A percentile compares a stretch with the other conserved stretches of the same genome.
These are phyloP conservation scores for Trichogramma evanescens DNA, from an alignment of 2,888 invertebrate species.

Conservation along the genomic window DNA sequence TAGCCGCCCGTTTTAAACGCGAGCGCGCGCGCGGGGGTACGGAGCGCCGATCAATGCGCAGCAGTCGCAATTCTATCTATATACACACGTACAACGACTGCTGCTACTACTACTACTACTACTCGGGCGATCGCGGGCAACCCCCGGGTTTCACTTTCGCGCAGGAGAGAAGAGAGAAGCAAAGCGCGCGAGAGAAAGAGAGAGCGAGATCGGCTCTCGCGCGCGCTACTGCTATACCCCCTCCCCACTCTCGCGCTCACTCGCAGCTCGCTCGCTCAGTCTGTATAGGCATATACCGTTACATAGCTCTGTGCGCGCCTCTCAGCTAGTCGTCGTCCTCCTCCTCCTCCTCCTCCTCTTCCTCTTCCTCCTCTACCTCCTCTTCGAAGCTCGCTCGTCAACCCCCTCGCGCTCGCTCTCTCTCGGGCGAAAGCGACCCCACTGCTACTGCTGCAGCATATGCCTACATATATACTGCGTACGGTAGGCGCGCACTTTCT, in stretches of 20 bases:
- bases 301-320: neutral
- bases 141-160: slow-evolving; percentile 29
- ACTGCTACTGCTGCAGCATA: too few species aligned
- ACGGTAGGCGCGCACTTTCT: too few species aligned
- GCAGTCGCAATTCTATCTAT: neutral
- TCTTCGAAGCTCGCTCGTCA: neutral
- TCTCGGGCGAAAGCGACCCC: neutral
- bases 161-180: slow-evolving; percentile 14
- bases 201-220: slow-evolving; percentile 6
- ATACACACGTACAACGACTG: slow-evolving; percentile 3
- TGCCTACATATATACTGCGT: too few species aligned
- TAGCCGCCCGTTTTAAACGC: too few species aligned
- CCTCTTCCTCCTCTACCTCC: neutral
- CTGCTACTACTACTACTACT: slow-evolving; percentile 11
- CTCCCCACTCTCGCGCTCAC: neutral
- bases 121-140: slow-evolving; percentile 9
- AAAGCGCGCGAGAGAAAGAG: slow-evolving; percentile 1
- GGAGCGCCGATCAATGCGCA: neutral
- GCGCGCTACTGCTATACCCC: neutral
- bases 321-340: slow-evolving; percentile 6
- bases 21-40: neutral
- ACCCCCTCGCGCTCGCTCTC: slow-evolving; percentile 4
- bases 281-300: too few species aligned
- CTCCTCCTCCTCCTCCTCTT: neutral
- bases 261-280: neutral